These are phyloP conservation scores for Andrena chrysosceles DNA, from an alignment of 2,888 invertebrate species.

Conservation along the genomic window DNA sequence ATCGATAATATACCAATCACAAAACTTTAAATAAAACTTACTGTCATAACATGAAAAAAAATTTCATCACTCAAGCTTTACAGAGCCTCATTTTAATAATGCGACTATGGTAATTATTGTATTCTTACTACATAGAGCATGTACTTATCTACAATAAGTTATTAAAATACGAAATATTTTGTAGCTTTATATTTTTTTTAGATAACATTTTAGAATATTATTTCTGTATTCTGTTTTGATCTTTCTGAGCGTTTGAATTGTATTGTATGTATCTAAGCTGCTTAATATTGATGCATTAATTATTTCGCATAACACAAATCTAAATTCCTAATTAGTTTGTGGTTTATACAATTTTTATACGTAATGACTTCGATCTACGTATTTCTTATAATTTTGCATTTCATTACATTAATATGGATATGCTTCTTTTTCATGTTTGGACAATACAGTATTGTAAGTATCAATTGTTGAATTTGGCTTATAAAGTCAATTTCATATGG, in stretches of 20 bases:
- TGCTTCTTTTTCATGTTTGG: constrained; percentile 54
- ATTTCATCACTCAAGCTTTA: constrained; percentile 17
- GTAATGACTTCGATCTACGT: constrained; percentile 24
- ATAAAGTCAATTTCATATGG: not conserved
- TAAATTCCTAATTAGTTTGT: constrained; percentile 47
- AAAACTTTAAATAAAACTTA: constrained; percentile 33
- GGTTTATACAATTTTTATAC: constrained; percentile 34
- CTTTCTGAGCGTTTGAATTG: constrained; percentile 27
- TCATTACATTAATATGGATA: constrained; percentile 58
- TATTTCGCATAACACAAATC: constrained; percentile 17
- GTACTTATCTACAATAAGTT: constrained; percentile 50
- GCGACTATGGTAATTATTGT: constrained; percentile 60
- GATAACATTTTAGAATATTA: constrained; percentile 35
- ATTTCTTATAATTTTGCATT: constrained; percentile 24
- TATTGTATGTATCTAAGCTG: constrained; percentile 33
- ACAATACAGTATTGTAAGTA: constrained; percentile 54
- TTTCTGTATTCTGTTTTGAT: constrained; percentile 32
- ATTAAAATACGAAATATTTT: constrained; percentile 52
- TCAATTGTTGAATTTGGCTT: constrained; percentile 35
- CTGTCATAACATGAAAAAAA: not conserved
- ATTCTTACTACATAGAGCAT: constrained; percentile 52
- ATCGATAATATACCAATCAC: constrained; percentile 35
- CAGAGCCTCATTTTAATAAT: constrained; percentile 43
- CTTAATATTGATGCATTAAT: constrained; percentile 17
- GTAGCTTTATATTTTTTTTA: constrained; percentile 15